Conservation (phyloP, 2,113 vertebrate species). For the Pachypanchax playfairii region DNA sequence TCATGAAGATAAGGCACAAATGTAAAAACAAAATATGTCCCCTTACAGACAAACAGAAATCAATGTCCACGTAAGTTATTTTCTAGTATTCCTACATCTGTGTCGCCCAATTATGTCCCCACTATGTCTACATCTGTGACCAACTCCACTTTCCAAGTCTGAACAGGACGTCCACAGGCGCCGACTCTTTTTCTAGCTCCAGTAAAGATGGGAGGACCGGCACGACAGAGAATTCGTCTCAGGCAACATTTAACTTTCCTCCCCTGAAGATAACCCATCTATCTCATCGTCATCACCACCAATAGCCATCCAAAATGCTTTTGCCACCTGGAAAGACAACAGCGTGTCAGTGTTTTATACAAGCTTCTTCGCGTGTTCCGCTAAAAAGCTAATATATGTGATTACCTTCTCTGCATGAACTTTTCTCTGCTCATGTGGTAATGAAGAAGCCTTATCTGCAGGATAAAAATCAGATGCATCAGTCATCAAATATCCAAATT, state of each 20-base stretch:
- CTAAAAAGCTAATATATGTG: neutral
- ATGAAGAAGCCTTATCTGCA: constrained; percentile 92
- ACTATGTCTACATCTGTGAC: constrained; percentile 47
- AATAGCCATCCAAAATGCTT: constrained; percentile 98
- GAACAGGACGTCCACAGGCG: constrained; percentile 23
- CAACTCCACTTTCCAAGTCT: constrained; percentile 37
- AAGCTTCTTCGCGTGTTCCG: neutral
- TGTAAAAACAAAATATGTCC: constrained; percentile 55
- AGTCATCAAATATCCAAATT: neutral
- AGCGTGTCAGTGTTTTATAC: neutral
- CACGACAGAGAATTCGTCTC: constrained; percentile 22
- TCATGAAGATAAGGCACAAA: constrained; percentile 60
- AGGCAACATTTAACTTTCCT: constrained; percentile 82
- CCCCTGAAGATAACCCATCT: constrained; percentile 92
- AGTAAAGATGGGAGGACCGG: constrained; percentile 39
- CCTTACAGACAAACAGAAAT: constrained; percentile 44
- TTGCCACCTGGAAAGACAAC: constrained; percentile 86
- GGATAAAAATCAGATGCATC: constrained; percentile 32
- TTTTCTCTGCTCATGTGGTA: constrained; percentile 96
- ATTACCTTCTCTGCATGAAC: constrained; percentile 94
- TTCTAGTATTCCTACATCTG: neutral
- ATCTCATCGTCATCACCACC: constrained; percentile 97
- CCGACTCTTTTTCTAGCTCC: constrained; percentile 39
- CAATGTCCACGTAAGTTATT: constrained; percentile 17
- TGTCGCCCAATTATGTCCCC: too few relatives aligned